These are phyloP conservation scores for Archilochus colubris DNA, from an alignment of 2,113 vertebrate genomes.

Conservation along the genomic window DNA sequence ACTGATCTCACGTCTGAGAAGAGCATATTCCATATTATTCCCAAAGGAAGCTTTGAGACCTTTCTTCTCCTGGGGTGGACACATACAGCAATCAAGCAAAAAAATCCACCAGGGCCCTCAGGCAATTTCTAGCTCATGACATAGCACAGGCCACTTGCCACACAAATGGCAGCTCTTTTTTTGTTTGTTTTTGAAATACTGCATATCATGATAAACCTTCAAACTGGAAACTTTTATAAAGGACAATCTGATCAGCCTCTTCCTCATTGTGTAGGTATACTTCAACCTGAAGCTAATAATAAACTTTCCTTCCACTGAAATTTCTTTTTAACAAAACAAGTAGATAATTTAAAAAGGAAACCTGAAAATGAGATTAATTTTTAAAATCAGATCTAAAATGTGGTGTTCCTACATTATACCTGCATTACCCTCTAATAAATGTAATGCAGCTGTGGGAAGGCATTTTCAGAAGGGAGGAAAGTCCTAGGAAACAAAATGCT, in stretches of 20 bases:
- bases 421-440: constrained; percentile 31
- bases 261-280: not conserved
- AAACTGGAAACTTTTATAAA: not conserved
- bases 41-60: not conserved
- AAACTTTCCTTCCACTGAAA: not conserved
- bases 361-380: not conserved
- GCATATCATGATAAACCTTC: not conserved
- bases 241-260: not conserved
- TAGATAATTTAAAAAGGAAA: not conserved
- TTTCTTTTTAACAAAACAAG: not conserved
- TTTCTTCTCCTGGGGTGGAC: not conserved
- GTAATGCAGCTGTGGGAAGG: not conserved
- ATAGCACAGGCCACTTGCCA: not conserved
- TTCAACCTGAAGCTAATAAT: not conserved
- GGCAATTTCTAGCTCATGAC: not conserved
- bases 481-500: constrained; percentile 51
- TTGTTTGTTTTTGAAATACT: not conserved
- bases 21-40: not conserved
- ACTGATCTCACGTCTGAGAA: not conserved
- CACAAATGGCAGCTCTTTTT: not conserved
- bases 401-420: not conserved
- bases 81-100: not conserved
- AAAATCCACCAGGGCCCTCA: not conserved
- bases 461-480: constrained; percentile 36
- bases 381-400: not conserved